Conservation (phyloP, 2,888 invertebrate genomes). For the Hydroisotoma schaefferi region DNA sequence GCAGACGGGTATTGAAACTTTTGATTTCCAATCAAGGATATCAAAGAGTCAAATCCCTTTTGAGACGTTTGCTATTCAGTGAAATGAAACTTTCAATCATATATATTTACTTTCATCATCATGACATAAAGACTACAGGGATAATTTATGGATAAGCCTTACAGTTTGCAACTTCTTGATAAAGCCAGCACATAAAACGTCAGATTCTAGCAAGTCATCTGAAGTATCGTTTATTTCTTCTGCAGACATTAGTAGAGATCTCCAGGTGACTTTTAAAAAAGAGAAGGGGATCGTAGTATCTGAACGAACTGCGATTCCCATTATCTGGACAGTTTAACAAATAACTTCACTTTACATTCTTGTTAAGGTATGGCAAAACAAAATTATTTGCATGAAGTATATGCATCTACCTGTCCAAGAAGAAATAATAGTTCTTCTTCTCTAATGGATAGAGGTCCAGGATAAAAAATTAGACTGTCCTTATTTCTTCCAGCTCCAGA, state of each 20-base stretch:
- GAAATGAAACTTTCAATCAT: too few relatives aligned
- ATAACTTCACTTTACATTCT: background rate
- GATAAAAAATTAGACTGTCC: conserved; percentile 51
- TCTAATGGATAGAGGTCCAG: conserved; percentile 51
- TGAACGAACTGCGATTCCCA: conserved; percentile 52
- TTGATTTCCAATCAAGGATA: conserved; percentile 15
- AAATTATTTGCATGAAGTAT: background rate
- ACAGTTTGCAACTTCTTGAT: conserved; percentile 51
- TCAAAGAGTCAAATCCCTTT: conserved; percentile 18
- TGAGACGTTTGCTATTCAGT: background rate
- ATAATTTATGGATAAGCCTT: background rate
- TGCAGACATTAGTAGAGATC: conserved; percentile 50
- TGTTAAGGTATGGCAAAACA: background rate
- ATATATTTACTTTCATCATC: background rate
- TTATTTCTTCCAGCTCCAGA: conserved; percentile 49
- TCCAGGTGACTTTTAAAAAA: conserved; percentile 51
- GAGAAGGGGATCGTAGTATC: conserved; percentile 53
- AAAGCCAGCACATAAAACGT: conserved; percentile 52
- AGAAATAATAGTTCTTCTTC: conserved; percentile 52
- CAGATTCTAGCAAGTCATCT: conserved; percentile 52
- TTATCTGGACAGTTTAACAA: conserved; percentile 14
- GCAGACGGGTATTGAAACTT: conserved; percentile 27
- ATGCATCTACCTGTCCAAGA: conserved; percentile 51
- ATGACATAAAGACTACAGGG: background rate
- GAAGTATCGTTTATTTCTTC: conserved; percentile 49